phyloP scores from a whole-genome alignment of 23 tunicate species.

The Styela plicata region DNA sequence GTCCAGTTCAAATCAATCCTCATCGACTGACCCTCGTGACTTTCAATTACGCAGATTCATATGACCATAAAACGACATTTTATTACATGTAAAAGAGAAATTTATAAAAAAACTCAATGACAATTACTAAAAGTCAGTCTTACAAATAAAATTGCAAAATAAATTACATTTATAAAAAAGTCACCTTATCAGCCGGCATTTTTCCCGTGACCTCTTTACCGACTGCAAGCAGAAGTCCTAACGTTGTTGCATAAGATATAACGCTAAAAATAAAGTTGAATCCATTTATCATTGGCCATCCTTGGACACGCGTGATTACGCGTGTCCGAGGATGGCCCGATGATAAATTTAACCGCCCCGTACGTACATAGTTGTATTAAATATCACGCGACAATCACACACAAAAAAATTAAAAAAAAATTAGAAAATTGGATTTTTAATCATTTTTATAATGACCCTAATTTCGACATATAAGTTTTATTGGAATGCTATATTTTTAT shows the following conservation, averaged over 20 bases:
- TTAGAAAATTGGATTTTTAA: not conserved
- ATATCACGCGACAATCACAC: too few species aligned
- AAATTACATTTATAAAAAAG: not conserved
- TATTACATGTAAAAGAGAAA: too few species aligned
- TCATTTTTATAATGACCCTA: not conserved
- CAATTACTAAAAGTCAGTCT: too few species aligned
- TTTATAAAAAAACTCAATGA: too few species aligned
- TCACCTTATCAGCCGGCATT: conserved; percentile 42
- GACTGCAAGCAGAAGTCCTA: conserved; percentile 60
- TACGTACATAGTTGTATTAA: too few species aligned
- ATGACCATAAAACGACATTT: too few species aligned
- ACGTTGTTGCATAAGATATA: conserved; percentile 54
- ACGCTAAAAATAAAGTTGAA: conserved; percentile 21
- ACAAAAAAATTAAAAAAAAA: too few species aligned
- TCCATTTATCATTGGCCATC: not conserved
- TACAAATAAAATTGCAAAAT: too few species aligned
- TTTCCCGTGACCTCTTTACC: conserved; percentile 62
- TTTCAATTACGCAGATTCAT: not conserved
- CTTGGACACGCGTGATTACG: not conserved
- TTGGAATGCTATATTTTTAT: not conserved
- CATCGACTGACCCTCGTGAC: too few species aligned
- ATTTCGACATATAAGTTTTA: not conserved
- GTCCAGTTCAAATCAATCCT: too few species aligned
- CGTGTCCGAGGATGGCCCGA: too few species aligned
- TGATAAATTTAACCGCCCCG: too few species aligned